Percentiles rank a stretch among this genome's conserved stretches.
Evolutionary conservation across 2,797 vertebrate genomes (phyloP).

Genomic region (Parauchenoglanis ngamensis): DNA sequence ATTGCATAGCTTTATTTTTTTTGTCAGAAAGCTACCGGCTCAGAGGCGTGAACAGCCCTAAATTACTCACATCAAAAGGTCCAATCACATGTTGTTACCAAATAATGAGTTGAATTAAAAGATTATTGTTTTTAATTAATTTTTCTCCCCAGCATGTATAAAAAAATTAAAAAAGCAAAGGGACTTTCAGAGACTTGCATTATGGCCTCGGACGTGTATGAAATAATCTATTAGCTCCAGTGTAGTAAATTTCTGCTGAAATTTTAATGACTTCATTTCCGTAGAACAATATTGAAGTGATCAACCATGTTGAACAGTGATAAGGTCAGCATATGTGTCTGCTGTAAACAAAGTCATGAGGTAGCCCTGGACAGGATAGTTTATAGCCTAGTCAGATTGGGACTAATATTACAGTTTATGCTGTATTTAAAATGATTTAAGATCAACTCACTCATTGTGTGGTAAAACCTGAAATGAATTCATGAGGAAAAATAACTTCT

Average conservation of each 20-base stretch:
- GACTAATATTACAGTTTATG: constrained; percentile 49
- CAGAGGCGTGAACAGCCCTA: constrained; percentile 30
- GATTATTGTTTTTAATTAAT: constrained; percentile 73
- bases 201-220: constrained; percentile 57
- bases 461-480: background rate
- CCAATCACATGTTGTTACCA: constrained; percentile 58
- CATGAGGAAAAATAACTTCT: background rate
- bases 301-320: constrained; percentile 59
- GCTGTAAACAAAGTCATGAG: constrained; percentile 61
- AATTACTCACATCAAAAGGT: constrained; percentile 63
- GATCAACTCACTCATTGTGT: background rate
- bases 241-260: constrained; percentile 49
- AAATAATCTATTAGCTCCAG: constrained; percentile 11
- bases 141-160: constrained; percentile 61
- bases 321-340: constrained; percentile 65
- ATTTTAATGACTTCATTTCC: constrained; percentile 62
- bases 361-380: constrained; percentile 53
- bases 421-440: constrained; percentile 11
- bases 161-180: constrained; percentile 35
- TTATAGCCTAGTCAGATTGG: constrained; percentile 59
- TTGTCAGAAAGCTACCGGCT: background rate
- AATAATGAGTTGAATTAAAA: constrained; percentile 65
- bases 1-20: background rate
- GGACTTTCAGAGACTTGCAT: constrained; percentile 53
- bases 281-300: constrained; percentile 66